Evolutionary conservation across 2,113 vertebrate genomes (phyloP).

Genomic region (Neodon shergylaensis): DNA sequence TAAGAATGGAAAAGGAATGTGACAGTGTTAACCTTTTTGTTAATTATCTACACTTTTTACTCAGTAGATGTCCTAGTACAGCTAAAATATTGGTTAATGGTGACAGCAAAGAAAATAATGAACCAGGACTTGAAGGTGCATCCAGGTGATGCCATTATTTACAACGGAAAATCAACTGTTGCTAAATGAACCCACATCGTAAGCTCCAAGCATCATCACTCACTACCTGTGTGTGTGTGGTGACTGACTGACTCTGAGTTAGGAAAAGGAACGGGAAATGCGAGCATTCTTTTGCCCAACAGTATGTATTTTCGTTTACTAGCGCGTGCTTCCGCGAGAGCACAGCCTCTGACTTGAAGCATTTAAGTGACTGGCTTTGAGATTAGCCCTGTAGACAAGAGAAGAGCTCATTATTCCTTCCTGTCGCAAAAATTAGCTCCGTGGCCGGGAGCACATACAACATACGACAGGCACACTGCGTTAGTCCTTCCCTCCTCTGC

Average conservation of each 20-base stretch:
- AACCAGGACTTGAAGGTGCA: background rate
- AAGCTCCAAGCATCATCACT: constrained; percentile 57
- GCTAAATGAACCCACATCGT: constrained; percentile 42
- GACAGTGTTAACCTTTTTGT: background rate
- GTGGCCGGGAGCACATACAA: background rate
- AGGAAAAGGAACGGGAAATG: constrained; percentile 43
- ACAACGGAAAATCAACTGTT: constrained; percentile 52
- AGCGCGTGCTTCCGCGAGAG: constrained; percentile 32
- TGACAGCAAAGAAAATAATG: constrained; percentile 10
- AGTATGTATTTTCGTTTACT: constrained; percentile 25
- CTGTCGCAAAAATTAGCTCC: constrained; percentile 11
- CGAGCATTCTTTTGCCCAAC: constrained; percentile 37
- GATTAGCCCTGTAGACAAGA: constrained; percentile 54
- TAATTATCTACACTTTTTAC: background rate
- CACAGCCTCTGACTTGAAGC: constrained; percentile 27
- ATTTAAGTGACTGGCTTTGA: constrained; percentile 55
- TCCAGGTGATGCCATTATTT: constrained; percentile 34
- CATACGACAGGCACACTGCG: background rate
- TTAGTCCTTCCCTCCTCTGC: constrained; percentile 3
- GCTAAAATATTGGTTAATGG: background rate
- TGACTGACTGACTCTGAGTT: background rate
- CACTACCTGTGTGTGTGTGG: background rate
- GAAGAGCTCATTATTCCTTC: constrained; percentile 40
- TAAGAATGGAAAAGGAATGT: background rate
- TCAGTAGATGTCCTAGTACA: background rate